Evolutionary conservation across 2,888 invertebrate species (phyloP).

Genomic region (Schizotus pectinicornis): DNA sequence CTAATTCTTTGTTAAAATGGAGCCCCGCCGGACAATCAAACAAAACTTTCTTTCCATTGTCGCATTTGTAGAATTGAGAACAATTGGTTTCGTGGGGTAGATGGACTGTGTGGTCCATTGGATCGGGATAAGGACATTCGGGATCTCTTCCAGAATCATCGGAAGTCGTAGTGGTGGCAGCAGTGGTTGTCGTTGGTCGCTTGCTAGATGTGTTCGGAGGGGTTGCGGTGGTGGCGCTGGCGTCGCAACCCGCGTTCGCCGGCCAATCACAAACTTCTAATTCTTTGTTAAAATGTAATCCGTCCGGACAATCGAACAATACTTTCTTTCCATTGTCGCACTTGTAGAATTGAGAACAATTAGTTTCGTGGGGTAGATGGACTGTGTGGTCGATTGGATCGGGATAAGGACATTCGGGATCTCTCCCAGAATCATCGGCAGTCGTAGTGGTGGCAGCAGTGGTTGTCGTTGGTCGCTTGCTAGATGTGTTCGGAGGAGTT

Average conservation of each 20-base stretch:
- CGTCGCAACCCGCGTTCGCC: neutral
- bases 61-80: slow-evolving; percentile 34
- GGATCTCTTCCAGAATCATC: too few relatives aligned
- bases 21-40: slow-evolving; percentile 21
- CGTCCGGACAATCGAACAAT: slow-evolving; percentile 35
- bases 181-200: too few relatives aligned
- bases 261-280: slow-evolving; percentile 40
- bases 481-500: too few relatives aligned
- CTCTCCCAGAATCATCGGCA: neutral
- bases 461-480: too few relatives aligned
- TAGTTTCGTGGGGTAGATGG: slow-evolving; percentile 22
- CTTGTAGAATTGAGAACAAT: slow-evolving; percentile 27
- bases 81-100: slow-evolving; percentile 35
- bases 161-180: too few relatives aligned
- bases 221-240: neutral
- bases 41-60: slow-evolving; percentile 25
- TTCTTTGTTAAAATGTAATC: slow-evolving; percentile 36
- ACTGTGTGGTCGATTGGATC: slow-evolving; percentile 14
- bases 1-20: slow-evolving; percentile 19
- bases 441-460: neutral
- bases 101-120: slow-evolving; percentile 22
- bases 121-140: slow-evolving; percentile 31
- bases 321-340: slow-evolving; percentile 39
- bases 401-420: slow-evolving; percentile 12
- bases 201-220: slow-evolving; percentile 2